Base-by-base conservation (phyloP, 2,797 vertebrate genomes). In the Manis javanica region DNA sequence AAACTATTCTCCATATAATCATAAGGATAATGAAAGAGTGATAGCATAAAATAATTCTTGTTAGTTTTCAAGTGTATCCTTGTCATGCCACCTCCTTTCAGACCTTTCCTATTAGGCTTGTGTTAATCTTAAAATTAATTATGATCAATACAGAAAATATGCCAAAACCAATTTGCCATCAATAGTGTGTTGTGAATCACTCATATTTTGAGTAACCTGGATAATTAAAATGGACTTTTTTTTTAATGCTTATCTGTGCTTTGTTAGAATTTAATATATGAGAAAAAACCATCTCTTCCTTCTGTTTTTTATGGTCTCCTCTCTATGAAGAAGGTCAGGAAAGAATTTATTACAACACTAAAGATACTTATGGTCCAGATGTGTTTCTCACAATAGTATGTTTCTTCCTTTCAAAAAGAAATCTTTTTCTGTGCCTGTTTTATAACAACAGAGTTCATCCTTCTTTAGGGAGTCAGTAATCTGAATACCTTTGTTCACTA, bases 401-500 rank as follows among this genome's bases (percentile, higher is more conserved):
- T 87, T 95, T 95, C 93, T 24, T 93, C 49, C 75, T 92, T 95
- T 93, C 51, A 66, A 84, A 96, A 91, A 15, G 83, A n/a, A 75
- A 77, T 57, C 8, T 90, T 85, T 26, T 77, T 90, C 71, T 95
- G 0, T 77, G 78, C 79, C 64, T 94, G 23, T 7, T 75, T 18
- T 93, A 0, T 97, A 92, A 51, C 21, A 84, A 29, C 26, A 93
- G 87, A 95, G 83, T 84, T 97, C 8, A 93, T n/a, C 53, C 91
- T 95, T 91, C 89, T 96, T 96, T 97, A 61, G 71, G 46, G 98
- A 98, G 68, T 74, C 84, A 79, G 34, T 89, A 83, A 23, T 93
- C 97, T 98, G 96, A 31, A 2, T 74, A 37, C 91, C 93, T 96
- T 97, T 97, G 91, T 94, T 93, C 69, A 49, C 55, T 89, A 91